Base-by-base conservation (phyloP, 2,888 invertebrate genomes). In the Cryptops parisi region DNA sequence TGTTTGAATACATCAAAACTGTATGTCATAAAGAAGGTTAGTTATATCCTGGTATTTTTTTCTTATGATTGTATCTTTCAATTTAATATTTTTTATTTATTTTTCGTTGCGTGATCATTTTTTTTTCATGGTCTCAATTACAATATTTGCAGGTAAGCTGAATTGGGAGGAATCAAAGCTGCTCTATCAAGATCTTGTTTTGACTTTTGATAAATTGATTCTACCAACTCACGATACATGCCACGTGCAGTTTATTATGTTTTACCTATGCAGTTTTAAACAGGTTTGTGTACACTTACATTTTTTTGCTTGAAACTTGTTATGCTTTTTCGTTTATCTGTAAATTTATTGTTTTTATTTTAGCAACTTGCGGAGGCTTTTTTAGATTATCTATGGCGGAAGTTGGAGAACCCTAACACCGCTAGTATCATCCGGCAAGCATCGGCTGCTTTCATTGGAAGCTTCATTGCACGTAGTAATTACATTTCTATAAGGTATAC, bases 221-320 rank as follows among this genome's bases (percentile, higher is more conserved):
- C 69, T 94, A 55, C 84, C 84, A 1, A 89, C 89, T 1, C 81
- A 88, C 68, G 84, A 82, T 25, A 83, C 82, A 33, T 78, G 80
- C 64, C 84, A 86, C 65, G 76, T 82, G 1, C 88, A 86, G 68
- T 88, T 81, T 66, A 63, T 82, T 5, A 70, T 85, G 67, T 86
- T 87, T 68, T 78, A 82, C 63, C 68, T 83, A 55, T 79, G 81
- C 66, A 80, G 80, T 62, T 76, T 82, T 58, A 80, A 80, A 67
- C 61, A 63, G 55, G 67, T 69, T 54, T 61, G 69, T 2, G n/a
- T n/a, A n/a, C n/a, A n/a, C n/a, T n/a, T n/a, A n/a, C n/a, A n/a
- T n/a, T n/a, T n/a, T n/a, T n/a, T n/a, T n/a, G n/a, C n/a, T 12
- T 23, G 6, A 25, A 22, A 19, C 17, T 5, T 24, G 23, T 46